A percentile compares a stretch with the other conserved stretches of the same genome.
phyloP scores from a whole-genome alignment of 1,140 invertebrate genomes.

The Zaprionus capensis region DNA sequence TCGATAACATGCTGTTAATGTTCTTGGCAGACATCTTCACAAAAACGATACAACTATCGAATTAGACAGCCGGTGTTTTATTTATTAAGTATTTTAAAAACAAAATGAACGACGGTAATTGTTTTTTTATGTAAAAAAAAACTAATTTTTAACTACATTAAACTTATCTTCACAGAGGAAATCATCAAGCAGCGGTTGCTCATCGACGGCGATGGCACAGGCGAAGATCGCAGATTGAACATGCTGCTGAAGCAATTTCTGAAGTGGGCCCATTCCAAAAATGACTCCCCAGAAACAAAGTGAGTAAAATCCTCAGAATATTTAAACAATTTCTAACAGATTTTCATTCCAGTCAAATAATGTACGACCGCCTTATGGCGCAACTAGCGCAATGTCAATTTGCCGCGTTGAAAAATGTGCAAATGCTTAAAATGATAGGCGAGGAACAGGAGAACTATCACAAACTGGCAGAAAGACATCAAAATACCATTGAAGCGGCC shows the following conservation, averaged over 20 bases:
- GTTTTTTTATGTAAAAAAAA: slow-evolving; percentile 6
- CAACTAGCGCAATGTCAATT: slow-evolving; percentile 95
- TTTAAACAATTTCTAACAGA: not conserved
- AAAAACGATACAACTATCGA: not conserved
- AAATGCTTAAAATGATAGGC: slow-evolving; percentile 92
- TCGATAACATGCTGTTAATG: slow-evolving; percentile 21
- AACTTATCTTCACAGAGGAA: slow-evolving; percentile 88
- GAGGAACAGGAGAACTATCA: slow-evolving; percentile 94
- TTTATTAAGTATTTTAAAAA: slow-evolving; percentile 9
- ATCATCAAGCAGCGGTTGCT: slow-evolving; percentile 94
- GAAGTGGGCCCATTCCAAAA: slow-evolving; percentile 92
- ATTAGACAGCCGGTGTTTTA: slow-evolving; percentile 34
- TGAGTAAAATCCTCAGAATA: slow-evolving; percentile 72
- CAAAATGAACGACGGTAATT: slow-evolving; percentile 72
- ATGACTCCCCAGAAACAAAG: slow-evolving; percentile 89
- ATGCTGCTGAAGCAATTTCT: slow-evolving; percentile 94
- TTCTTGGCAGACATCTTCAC: not conserved
- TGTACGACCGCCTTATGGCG: slow-evolving; percentile 91
- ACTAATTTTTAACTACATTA: slow-evolving; percentile 3
- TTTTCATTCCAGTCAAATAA: slow-evolving; percentile 85
- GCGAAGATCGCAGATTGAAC: slow-evolving; percentile 95
- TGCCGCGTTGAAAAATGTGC: slow-evolving; percentile 92
- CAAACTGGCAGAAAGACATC: slow-evolving; percentile 90
- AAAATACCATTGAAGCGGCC: slow-evolving; percentile 90
- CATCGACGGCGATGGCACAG: slow-evolving; percentile 98